Conservation (phyloP, 2,113 vertebrate genomes). For the Amazona vittata region DNA sequence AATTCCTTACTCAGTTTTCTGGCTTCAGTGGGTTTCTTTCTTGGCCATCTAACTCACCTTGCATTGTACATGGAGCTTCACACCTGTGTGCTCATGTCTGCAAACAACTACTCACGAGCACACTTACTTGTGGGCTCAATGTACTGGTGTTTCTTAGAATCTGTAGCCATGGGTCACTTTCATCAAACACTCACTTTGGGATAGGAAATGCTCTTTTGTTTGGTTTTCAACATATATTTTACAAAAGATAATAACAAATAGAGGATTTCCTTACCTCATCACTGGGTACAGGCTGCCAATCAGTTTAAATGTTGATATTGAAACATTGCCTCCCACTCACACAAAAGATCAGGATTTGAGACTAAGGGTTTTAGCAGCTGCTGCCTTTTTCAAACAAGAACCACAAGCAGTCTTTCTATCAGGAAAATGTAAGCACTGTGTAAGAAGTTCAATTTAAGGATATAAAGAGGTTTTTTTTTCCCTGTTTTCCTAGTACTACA, state of each 20-base stretch:
- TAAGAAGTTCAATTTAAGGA: neutral
- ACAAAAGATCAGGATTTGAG: neutral
- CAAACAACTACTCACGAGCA: neutral
- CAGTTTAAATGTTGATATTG: neutral
- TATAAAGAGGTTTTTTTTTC: neutral
- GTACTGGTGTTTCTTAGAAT: neutral
- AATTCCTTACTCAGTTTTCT: neutral
- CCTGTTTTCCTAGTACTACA: conserved; percentile 87
- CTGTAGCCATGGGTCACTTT: neutral
- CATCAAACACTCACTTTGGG: neutral
- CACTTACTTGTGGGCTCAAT: neutral
- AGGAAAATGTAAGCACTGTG: neutral
- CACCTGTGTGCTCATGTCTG: neutral
- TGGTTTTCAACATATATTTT: neutral
- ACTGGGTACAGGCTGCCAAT: neutral
- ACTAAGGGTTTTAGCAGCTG: neutral
- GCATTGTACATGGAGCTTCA: neutral
- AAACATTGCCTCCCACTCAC: neutral
- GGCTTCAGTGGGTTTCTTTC: neutral
- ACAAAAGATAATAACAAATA: neutral
- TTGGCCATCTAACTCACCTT: neutral
- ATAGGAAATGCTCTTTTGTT: neutral
- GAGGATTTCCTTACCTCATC: neutral
- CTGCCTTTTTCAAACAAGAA: neutral
- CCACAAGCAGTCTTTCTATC: neutral